Percentiles rank a stretch among this genome's conserved stretches.
These are phyloP conservation scores for Cyprinodon variegatus DNA, from an alignment of 2,113 vertebrate species.

Conservation along the genomic window DNA sequence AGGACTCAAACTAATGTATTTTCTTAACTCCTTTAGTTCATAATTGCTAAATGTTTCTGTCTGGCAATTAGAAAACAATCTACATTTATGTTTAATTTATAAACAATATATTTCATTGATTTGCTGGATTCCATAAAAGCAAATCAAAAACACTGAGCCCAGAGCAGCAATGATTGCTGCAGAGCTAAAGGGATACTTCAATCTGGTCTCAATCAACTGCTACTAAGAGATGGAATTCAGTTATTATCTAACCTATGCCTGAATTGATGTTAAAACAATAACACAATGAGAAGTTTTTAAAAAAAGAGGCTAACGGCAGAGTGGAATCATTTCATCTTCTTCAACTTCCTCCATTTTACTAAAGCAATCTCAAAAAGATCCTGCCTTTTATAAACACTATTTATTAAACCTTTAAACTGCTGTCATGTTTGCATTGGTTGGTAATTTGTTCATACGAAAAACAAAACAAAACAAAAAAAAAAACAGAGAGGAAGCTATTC, in stretches of 20 bases:
- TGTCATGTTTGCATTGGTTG: not conserved
- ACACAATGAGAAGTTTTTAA: not conserved
- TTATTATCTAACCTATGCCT: not conserved
- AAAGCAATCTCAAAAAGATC: not conserved
- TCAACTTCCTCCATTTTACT: not conserved
- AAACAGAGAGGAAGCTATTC: not conserved
- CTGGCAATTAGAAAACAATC: not conserved
- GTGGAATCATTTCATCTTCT: not conserved
- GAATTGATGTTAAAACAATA: not conserved
- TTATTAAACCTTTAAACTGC: not conserved
- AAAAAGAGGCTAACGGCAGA: not conserved
- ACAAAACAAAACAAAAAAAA: not conserved
- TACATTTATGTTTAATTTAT: not conserved
- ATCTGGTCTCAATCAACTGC: not conserved
- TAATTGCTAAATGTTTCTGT: not conserved
- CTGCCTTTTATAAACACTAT: not conserved
- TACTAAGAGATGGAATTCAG: not conserved
- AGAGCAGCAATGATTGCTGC: not conserved
- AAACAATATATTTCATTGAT: not conserved
- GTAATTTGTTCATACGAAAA: too few relatives aligned
- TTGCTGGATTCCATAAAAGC: not conserved
- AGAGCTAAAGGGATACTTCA: not conserved
- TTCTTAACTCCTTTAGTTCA: not conserved
- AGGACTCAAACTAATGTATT: not conserved
- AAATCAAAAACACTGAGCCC: not conserved